phyloP scores from a whole-genome alignment of 2,888 invertebrate species.

The Cheilosia grossa region DNA sequence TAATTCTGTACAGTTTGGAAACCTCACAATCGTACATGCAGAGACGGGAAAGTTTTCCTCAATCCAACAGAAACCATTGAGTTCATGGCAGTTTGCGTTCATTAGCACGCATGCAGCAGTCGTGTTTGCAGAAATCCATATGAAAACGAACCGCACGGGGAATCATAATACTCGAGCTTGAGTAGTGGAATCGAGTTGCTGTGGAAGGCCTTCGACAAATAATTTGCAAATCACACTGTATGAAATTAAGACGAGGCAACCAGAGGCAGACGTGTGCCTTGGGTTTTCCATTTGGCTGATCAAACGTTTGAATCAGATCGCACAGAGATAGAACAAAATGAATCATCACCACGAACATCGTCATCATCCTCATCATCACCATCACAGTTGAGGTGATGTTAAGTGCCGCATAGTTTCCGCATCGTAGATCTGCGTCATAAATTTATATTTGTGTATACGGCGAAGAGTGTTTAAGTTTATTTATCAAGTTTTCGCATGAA shows the following conservation, averaged over 20 bases:
- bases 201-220: constrained; percentile 58
- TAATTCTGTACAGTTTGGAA: constrained; percentile 36
- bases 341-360: constrained; percentile 39
- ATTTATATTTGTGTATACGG: constrained; percentile 1
- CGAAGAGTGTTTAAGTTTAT: too few relatives aligned
- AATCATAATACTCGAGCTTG: not conserved
- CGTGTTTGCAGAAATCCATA: constrained; percentile 10
- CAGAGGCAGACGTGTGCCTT: constrained; percentile 38
- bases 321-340: constrained; percentile 36
- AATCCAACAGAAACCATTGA: constrained; percentile 42
- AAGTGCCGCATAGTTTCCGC: constrained; percentile 48
- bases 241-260: constrained; percentile 28
- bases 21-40: constrained; percentile 14
- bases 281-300: constrained; percentile 62
- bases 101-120: constrained; percentile 53
- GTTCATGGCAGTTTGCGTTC: constrained; percentile 67
- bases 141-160: constrained; percentile 8
- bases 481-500: constrained; percentile 25
- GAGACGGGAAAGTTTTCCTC: constrained; percentile 35
- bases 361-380: not conserved
- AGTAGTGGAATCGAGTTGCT: constrained; percentile 27
- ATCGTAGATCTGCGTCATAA: constrained; percentile 61
- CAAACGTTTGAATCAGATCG: constrained; percentile 49
- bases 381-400: not conserved
- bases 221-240: constrained; percentile 50